phyloP scores from a whole-genome alignment of 1,140 invertebrate species.

The Nasonia longicornis region DNA sequence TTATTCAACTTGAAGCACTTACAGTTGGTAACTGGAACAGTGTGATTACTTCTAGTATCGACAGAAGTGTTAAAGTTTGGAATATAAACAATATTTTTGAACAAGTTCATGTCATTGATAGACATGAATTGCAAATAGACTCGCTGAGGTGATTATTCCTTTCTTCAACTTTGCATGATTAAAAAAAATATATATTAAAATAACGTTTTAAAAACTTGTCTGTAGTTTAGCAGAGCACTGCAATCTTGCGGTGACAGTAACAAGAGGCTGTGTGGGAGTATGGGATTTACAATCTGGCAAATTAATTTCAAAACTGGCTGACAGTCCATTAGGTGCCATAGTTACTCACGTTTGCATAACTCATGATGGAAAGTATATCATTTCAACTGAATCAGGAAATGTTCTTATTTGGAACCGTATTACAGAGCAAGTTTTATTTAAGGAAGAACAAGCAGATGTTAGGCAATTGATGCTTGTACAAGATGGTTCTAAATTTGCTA shows the following conservation, averaged over 20 bases:
- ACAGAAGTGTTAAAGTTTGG: slow-evolving; percentile 98
- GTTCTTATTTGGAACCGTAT: slow-evolving; percentile 93
- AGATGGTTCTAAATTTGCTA: slow-evolving; percentile 85
- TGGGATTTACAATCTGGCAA: slow-evolving; percentile 93
- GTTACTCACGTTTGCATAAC: slow-evolving; percentile 94
- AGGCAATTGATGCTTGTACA: slow-evolving; percentile 88
- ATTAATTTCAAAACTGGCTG: slow-evolving; percentile 86
- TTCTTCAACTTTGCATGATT: neutral
- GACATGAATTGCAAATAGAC: slow-evolving; percentile 96
- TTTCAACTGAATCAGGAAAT: slow-evolving; percentile 93
- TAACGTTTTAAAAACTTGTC: slow-evolving; percentile 17
- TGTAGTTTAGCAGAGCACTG: slow-evolving; percentile 79
- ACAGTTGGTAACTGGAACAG: slow-evolving; percentile 93
- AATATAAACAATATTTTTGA: slow-evolving; percentile 99
- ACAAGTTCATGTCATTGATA: slow-evolving; percentile 95
- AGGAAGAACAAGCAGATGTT: slow-evolving; percentile 87
- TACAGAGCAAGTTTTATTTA: slow-evolving; percentile 85
- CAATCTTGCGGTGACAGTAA: slow-evolving; percentile 86
- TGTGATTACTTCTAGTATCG: slow-evolving; percentile 96
- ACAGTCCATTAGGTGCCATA: slow-evolving; percentile 93
- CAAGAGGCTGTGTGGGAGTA: slow-evolving; percentile 92
- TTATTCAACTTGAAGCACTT: slow-evolving; percentile 89
- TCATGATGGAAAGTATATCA: slow-evolving; percentile 83
- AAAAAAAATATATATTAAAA: neutral
- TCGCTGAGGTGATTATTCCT: slow-evolving; percentile 78